Base-by-base conservation (phyloP, 2,113 vertebrate genomes). In the Mustelus asterias region DNA sequence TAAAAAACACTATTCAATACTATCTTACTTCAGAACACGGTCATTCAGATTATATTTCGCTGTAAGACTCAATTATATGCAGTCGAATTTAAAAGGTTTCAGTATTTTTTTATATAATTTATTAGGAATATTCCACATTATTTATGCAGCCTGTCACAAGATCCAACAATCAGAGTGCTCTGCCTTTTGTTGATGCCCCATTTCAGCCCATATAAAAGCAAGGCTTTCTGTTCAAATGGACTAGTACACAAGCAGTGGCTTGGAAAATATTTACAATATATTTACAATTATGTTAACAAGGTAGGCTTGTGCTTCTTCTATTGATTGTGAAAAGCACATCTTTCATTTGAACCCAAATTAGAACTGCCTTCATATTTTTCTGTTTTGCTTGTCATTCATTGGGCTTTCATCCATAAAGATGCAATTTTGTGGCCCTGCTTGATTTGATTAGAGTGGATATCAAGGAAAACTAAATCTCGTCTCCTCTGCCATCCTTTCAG, bases 361-460 rank as follows among this genome's bases (percentile, higher is more conserved):
- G 94, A 95, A 69, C 65, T 48, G 67, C 94, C 67, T 95, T 95
- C 94, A 95, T 97, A 70, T 95, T 97, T 97, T 97, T 96, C 96
- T 97, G 96, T 96, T 96, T 96, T 96, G 37, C 97, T 97, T 96
- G 67, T 96, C 65, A 78, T 96, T 95, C 65, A 96, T 44, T 78
- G 14, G 70, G 26, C 10, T 96, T 90, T 96, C 96, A 41, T 96
- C 96, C 96, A 95, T 96, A 96, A 95, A 85, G 96, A 96, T 96
- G 58, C 41, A 96, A 90, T 96, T 96, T 69, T 85, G 70, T 95
- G 67, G 96, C 76, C 90, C 88, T 95, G 94, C 97, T 96, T 97
- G 95, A 96, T 96, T 97, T 96, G 80, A 97, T 96, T 96, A 95
- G 95, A 13, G 0, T 96, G 95, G 33, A 94, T 96, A 94, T 97